Evolutionary conservation across 92 coral and sea anemone genomes (phyloP), one percentile per base, ranked within the genome.

Genomic region (Actinostola sp.): DNA sequence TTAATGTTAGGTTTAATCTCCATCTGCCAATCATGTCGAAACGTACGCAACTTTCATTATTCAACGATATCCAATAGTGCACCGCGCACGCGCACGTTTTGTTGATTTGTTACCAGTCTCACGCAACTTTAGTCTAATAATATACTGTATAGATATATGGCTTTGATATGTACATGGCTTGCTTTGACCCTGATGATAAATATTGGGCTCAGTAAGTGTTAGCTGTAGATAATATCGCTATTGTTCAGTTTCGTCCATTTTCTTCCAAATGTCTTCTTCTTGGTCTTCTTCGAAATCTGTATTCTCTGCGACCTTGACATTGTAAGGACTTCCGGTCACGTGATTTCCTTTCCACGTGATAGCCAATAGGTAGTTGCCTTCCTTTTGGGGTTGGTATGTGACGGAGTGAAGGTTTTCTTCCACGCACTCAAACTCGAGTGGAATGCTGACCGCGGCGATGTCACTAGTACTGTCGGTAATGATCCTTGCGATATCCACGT

Each of bases 311-410:
- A 83, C 92, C 61, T 84, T 88, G 21, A 88, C 90, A 20, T 33
- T 63, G 52, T 88, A 90, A 11, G 97, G 97, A 82, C 97, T 90
- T 72, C 97, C 97, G 12, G 75, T 55, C 79, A 90, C 92, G 85
- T 87, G 89, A 77, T 34, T 71, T 2, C 97, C 97, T 51, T 86
- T 87, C 97, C 97, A 90, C 35, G 77, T 85, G 72, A 90, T 77
- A 36, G 92, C 79, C 77, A 90, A 63, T 53, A 83, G 80, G 54
- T 90, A 90, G 39, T 88, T 88, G 32, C 97, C 97, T 23, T 78
- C 88, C 30, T 81, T 72, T 26, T 63, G 72, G 1, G 97, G 93
- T n/a, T 57, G 81, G 46, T 90, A 90, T 28, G 79, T 77, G 23
- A 90, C 93, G 34, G 84, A 77, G 58, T 90, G 96, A 49, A 83